Conservation (phyloP, 2,797 vertebrate genomes). For the Hephaestus fuliginosus region DNA sequence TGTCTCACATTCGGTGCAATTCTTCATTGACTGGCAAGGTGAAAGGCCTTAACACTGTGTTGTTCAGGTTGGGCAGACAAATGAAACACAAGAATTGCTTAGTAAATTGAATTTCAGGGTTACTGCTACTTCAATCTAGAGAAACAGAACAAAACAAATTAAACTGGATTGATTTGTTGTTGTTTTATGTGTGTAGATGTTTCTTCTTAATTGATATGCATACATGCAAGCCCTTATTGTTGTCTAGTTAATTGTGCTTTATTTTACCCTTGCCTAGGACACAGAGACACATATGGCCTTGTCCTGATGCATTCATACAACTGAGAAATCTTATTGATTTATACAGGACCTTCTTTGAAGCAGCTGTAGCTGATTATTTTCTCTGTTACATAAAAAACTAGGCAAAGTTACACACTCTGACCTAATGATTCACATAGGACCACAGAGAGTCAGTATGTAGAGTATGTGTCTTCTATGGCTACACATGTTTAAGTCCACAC, state of each 20-base stretch:
- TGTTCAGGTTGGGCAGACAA: constrained; percentile 54
- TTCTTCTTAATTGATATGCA: constrained; percentile 37
- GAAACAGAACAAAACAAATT: constrained; percentile 39
- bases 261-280: neutral
- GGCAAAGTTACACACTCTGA: neutral
- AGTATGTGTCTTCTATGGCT: neutral
- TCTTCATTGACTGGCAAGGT: constrained; percentile 48
- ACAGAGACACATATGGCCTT: neutral
- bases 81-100: constrained; percentile 49
- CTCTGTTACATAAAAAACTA: constrained; percentile 3
- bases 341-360: constrained; percentile 1
- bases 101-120: constrained; percentile 57
- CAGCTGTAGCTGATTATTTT: neutral
- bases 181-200: constrained; percentile 5
- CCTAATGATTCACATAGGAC: neutral
- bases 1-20: constrained; percentile 24
- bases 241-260: constrained; percentile 17
- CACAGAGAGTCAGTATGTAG: neutral
- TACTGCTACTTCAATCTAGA: constrained; percentile 23
- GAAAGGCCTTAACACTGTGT: constrained; percentile 34
- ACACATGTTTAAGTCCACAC: neutral
- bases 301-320: constrained; percentile 3
- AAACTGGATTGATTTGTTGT: constrained; percentile 47
- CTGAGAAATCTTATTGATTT: constrained; percentile 4
- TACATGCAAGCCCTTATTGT: constrained; percentile 16